phyloP scores from a whole-genome alignment of 2,797 vertebrate genomes.

The Cryptoblepharus egeriae region DNA sequence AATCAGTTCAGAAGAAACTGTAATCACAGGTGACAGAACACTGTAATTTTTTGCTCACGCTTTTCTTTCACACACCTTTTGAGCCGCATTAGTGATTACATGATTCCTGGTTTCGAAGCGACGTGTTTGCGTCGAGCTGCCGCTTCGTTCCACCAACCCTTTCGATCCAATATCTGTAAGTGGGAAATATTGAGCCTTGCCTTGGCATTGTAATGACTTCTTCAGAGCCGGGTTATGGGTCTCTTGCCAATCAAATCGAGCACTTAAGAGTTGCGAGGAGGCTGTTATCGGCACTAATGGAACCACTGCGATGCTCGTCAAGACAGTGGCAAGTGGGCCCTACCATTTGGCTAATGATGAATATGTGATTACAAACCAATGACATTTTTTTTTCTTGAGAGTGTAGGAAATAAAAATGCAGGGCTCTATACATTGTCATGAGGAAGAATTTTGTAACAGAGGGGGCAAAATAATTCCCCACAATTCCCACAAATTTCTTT shows the following conservation, averaged over 20 bases:
- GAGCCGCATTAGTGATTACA: constrained; percentile 4
- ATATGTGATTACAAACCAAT: constrained; percentile 25
- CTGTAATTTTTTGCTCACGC: constrained; percentile 20
- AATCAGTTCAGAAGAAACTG: constrained; percentile 11
- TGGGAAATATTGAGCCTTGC: constrained; percentile 21
- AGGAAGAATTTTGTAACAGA: background rate
- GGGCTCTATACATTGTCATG: background rate
- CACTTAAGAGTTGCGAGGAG: constrained; percentile 32
- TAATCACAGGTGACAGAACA: constrained; percentile 16
- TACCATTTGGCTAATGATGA: constrained; percentile 30
- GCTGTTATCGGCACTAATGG: constrained; percentile 50
- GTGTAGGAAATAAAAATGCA: background rate
- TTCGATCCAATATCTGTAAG: constrained; percentile 24
- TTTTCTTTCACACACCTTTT: background rate
- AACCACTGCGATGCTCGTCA: constrained; percentile 51
- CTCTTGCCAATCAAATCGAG: constrained; percentile 35
- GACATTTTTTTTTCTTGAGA: too few species aligned
- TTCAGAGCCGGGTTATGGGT: constrained; percentile 46
- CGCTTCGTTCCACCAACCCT: constrained; percentile 20
- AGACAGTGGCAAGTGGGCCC: constrained; percentile 42
- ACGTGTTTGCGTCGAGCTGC: constrained; percentile 3
- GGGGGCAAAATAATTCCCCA: too few species aligned
- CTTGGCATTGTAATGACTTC: constrained; percentile 37
- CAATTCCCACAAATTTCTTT: too few species aligned
- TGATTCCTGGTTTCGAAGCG: constrained; percentile 8